Percentiles rank a stretch among this genome's conserved stretches.
Conservation (phyloP, 2,888 invertebrate species). For the Drosophila nr. perissopoda region DNA sequence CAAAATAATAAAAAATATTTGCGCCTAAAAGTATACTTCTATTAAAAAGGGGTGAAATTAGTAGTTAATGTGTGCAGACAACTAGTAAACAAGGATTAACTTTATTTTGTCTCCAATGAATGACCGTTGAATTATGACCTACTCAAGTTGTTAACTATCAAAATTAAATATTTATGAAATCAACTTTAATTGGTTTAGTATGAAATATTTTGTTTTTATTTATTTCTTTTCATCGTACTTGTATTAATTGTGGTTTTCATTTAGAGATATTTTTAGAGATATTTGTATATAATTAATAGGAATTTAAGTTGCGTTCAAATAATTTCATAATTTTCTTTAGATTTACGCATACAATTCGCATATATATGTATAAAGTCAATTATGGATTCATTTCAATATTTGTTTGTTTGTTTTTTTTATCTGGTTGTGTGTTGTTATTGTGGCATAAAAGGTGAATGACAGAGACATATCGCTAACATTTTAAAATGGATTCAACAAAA, state of each 20-base stretch:
- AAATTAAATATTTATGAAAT: background rate
- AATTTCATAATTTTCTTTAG: slow-evolving; percentile 66
- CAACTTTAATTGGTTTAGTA: slow-evolving; percentile 46
- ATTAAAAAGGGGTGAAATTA: background rate
- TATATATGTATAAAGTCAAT: slow-evolving; percentile 65
- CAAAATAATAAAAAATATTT: background rate
- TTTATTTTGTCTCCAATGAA: background rate
- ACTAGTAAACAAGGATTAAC: background rate
- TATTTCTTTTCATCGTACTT: slow-evolving; percentile 65
- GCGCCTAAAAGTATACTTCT: slow-evolving; percentile 39
- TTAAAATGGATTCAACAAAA: slow-evolving; percentile 68
- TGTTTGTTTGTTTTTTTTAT: background rate
- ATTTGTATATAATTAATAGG: slow-evolving; percentile 80
- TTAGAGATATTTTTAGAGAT: slow-evolving; percentile 74
- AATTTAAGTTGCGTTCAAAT: slow-evolving; percentile 80
- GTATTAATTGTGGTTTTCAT: slow-evolving; percentile 70
- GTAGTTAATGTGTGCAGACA: background rate
- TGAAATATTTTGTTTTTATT: slow-evolving; percentile 72
- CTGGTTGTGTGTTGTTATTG: slow-evolving; percentile 36
- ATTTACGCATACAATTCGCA: slow-evolving; percentile 66
- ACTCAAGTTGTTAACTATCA: background rate
- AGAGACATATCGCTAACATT: slow-evolving; percentile 62
- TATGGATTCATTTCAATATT: slow-evolving; percentile 45
- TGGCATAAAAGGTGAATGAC: slow-evolving; percentile 72
- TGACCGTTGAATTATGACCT: background rate